Conservation (phyloP, 2,888 invertebrate genomes). For the Dendrolimus pini region DNA sequence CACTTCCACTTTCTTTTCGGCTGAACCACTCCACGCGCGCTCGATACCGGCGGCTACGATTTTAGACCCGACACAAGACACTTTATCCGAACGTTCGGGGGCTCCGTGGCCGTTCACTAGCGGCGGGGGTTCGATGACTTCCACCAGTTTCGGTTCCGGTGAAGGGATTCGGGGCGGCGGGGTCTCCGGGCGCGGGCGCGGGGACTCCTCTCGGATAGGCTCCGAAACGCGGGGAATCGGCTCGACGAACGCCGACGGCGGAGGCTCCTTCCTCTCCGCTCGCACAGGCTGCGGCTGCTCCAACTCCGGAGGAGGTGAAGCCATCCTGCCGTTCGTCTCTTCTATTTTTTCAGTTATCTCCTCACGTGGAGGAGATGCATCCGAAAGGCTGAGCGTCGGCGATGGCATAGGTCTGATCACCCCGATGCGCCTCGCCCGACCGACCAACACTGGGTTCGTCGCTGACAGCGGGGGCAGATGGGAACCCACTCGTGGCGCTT, state of each 20-base stretch:
- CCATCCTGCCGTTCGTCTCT: slow-evolving; percentile 23
- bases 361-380: slow-evolving; percentile 21
- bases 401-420: slow-evolving; percentile 75
- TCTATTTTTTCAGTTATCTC: slow-evolving; percentile 21
- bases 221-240: slow-evolving; percentile 45
- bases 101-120: slow-evolving; percentile 35
- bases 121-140: slow-evolving; percentile 21
- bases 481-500: slow-evolving; percentile 42
- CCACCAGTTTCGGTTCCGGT: slow-evolving; percentile 7
- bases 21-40: slow-evolving; percentile 52
- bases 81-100: slow-evolving; percentile 13
- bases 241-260: slow-evolving; percentile 60
- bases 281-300: slow-evolving; percentile 37
- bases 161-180: background rate
- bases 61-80: slow-evolving; percentile 25
- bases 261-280: slow-evolving; percentile 61
- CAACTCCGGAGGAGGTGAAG: slow-evolving; percentile 23
- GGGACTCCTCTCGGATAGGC: slow-evolving; percentile 42
- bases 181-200: slow-evolving; percentile 10
- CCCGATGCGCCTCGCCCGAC: slow-evolving; percentile 67
- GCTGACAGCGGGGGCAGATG: slow-evolving; percentile 58
- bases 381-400: slow-evolving; percentile 19
- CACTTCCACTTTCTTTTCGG: slow-evolving; percentile 18
- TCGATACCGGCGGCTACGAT: slow-evolving; percentile 49
- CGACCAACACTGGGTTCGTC: slow-evolving; percentile 51